Percentiles rank a stretch among this genome's conserved stretches.
Evolutionary conservation across 1,140 invertebrate genomes (phyloP).

Genomic region (Oryctes rhinoceros): DNA sequence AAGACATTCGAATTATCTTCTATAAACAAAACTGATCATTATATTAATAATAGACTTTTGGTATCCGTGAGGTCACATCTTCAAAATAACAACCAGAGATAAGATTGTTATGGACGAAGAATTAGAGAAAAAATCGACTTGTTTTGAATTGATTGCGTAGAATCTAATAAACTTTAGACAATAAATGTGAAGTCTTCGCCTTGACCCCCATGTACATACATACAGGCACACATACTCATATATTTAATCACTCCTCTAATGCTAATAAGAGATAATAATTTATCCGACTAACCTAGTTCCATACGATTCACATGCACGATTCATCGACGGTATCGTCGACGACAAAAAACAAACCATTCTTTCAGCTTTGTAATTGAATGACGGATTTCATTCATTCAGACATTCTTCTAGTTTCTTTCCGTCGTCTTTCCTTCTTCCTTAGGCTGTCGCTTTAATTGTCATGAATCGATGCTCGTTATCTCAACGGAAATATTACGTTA

Average conservation of each 20-base stretch:
- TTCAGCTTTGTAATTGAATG: conserved; percentile 32
- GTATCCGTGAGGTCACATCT: conserved; percentile 33
- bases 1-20: conserved; percentile 24
- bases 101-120: conserved; percentile 31
- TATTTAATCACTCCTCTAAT: conserved; percentile 27
- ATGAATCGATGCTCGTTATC: not conserved
- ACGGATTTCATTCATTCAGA: conserved; percentile 33
- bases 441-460: not conserved
- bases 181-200: conserved; percentile 20
- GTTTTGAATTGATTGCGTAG: conserved; percentile 32
- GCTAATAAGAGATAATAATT: conserved; percentile 32
- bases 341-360: conserved; percentile 24
- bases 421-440: conserved; percentile 12
- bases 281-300: conserved; percentile 35
- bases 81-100: conserved; percentile 28
- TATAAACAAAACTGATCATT: conserved; percentile 26
- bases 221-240: conserved; percentile 13
- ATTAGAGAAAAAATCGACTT: conserved; percentile 32
- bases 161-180: conserved; percentile 31
- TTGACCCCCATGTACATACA: not conserved
- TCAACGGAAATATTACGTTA: conserved; percentile 14
- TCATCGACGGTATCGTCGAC: conserved; percentile 17
- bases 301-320: conserved; percentile 14
- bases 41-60: conserved; percentile 30
- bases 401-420: conserved; percentile 15